phyloP scores from a whole-genome alignment of 1,140 invertebrate species.

The Monomorium pharaonis region DNA sequence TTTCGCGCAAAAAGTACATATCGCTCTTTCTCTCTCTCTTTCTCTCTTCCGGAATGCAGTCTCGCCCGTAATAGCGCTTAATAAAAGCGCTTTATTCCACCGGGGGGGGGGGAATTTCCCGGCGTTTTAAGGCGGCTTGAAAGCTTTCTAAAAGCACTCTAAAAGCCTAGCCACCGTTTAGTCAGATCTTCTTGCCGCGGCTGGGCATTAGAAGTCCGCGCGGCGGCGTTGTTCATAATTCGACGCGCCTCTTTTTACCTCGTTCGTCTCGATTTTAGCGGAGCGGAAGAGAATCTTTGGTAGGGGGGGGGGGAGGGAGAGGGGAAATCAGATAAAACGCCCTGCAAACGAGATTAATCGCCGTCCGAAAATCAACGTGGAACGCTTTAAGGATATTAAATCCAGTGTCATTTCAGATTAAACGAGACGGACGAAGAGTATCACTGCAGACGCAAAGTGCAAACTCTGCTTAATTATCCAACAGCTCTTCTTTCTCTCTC shows the following conservation, averaged over 20 bases:
- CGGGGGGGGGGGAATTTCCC: neutral
- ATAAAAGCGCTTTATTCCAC: slow-evolving; percentile 20
- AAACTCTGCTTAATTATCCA: slow-evolving; percentile 27
- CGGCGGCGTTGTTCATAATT: slow-evolving; percentile 4
- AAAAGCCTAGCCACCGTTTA: slow-evolving; percentile 16
- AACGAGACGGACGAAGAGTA: neutral
- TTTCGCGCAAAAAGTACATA: neutral
- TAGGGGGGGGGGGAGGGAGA: too few species aligned
- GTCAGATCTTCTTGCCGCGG: slow-evolving; percentile 17
- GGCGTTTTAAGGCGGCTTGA: slow-evolving; percentile 27
- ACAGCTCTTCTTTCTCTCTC: too few species aligned
- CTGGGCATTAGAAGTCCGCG: neutral
- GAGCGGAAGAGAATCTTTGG: neutral
- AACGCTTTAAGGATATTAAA: slow-evolving; percentile 10
- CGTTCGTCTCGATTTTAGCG: neutral
- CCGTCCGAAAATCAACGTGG: neutral
- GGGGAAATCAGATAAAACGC: neutral
- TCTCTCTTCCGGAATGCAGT: neutral
- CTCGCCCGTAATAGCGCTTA: neutral
- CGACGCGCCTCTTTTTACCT: neutral
- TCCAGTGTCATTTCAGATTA: neutral
- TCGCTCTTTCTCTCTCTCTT: neutral
- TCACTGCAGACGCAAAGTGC: neutral
- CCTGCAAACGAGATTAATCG: neutral
- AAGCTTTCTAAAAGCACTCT: slow-evolving; percentile 49